Conservation (phyloP, 37 sponge, comb jelly and placozoan genomes). For the Spongilla lacustris region DNA sequence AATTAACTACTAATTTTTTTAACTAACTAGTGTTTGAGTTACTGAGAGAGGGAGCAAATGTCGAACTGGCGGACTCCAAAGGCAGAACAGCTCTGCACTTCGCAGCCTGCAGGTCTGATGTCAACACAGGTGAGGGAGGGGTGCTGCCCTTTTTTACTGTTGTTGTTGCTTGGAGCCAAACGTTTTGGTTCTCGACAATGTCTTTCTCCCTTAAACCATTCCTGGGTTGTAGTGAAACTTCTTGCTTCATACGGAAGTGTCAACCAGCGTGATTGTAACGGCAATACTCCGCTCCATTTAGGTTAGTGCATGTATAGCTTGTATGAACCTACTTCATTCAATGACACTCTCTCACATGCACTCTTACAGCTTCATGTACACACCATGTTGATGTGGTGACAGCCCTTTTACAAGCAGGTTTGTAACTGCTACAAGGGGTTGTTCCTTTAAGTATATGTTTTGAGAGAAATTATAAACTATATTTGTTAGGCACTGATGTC, state of each 20-base stretch:
- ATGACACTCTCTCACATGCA: neutral
- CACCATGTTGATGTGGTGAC: constrained; percentile 63
- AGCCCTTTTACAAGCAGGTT: constrained; percentile 64
- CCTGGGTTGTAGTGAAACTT: constrained; percentile 36
- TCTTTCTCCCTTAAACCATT: too few species aligned
- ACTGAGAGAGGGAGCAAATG: constrained; percentile 59
- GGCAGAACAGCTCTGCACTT: constrained; percentile 85
- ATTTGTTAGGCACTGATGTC: constrained; percentile 63
- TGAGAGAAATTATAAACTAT: too few species aligned
- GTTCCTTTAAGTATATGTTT: too few species aligned
- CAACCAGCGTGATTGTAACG: constrained; percentile 72
- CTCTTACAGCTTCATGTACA: constrained; percentile 54
- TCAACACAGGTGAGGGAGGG: constrained; percentile 42
- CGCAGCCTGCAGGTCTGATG: constrained; percentile 65
- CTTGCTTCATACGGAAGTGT: constrained; percentile 62
- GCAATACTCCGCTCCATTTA: constrained; percentile 77
- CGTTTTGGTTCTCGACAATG: too few species aligned
- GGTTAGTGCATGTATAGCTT: constrained; percentile 20
- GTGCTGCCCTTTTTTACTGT: neutral
- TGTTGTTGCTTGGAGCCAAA: neutral
- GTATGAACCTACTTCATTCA: neutral
- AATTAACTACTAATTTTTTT: neutral
- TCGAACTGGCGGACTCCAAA: constrained; percentile 46
- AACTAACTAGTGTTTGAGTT: constrained; percentile 34
- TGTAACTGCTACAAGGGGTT: too few species aligned